phyloP scores from a whole-genome alignment of 2,797 vertebrate genomes.

The Lemur catta region DNA sequence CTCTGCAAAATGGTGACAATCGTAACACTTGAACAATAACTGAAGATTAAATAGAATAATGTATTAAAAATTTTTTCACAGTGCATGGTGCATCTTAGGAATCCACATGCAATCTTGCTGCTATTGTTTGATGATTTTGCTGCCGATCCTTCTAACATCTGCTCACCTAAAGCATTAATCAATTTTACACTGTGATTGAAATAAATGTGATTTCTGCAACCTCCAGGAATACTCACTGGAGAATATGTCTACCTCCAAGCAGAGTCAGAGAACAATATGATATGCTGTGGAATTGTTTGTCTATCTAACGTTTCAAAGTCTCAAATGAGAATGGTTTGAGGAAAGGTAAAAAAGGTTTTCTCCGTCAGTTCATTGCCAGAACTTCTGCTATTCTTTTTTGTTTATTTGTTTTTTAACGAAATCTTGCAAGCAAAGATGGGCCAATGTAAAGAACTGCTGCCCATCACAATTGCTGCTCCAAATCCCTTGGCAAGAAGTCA shows the following conservation, averaged over 20 bases:
- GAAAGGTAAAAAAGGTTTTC: background rate
- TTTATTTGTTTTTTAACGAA: background rate
- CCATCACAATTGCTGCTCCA: background rate
- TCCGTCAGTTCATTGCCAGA: background rate
- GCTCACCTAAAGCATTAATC: background rate
- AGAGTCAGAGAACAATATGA: background rate
- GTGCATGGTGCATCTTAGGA: fast-evolving
- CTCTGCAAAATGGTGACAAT: background rate
- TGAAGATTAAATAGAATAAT: background rate
- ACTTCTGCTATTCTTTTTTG: background rate
- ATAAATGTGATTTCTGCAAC: background rate
- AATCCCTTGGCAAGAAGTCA: conserved; percentile 11
- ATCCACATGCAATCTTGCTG: background rate
- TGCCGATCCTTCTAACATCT: background rate
- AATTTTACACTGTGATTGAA: background rate
- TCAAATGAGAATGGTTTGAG: background rate
- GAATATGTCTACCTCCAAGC: background rate
- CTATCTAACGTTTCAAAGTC: background rate
- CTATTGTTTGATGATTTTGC: background rate
- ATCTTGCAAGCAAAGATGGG: background rate
- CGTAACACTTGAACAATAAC: background rate
- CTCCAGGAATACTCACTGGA: background rate
- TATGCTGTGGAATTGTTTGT: background rate
- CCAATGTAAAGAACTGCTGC: background rate
- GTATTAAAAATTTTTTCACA: background rate